A percentile compares a stretch with the other conserved stretches of the same genome.
phyloP scores from a whole-genome alignment of 1,140 invertebrate genomes.

The Geopemphigus sp. region DNA sequence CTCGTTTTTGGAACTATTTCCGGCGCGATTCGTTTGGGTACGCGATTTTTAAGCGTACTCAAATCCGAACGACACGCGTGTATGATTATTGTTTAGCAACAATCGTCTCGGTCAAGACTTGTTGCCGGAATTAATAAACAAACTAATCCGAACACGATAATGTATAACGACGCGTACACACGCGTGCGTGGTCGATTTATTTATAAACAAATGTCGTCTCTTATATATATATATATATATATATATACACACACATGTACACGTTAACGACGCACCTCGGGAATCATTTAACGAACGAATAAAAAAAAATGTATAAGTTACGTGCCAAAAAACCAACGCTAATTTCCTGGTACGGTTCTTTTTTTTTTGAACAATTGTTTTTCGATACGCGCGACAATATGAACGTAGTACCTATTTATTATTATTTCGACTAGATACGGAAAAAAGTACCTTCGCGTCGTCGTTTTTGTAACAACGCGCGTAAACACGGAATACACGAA shows the following conservation, averaged over 20 bases:
- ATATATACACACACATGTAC: too few relatives aligned
- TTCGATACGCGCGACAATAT: background rate
- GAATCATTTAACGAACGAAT: background rate
- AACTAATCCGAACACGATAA: background rate
- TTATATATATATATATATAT: too few relatives aligned
- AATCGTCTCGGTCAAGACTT: background rate
- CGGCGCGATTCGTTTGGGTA: too few relatives aligned
- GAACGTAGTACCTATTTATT: too few relatives aligned
- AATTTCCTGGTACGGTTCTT: background rate
- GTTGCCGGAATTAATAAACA: constrained; percentile 32
- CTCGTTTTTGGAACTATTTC: too few relatives aligned
- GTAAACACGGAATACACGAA: too few relatives aligned
- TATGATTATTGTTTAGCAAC: background rate
- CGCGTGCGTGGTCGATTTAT: background rate
- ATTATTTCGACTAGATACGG: too few relatives aligned
- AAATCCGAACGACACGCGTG: too few relatives aligned
- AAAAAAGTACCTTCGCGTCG: too few relatives aligned
- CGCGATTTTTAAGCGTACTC: too few relatives aligned
- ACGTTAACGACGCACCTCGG: too few relatives aligned
- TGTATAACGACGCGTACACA: background rate
- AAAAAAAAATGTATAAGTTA: background rate
- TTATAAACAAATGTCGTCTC: constrained; percentile 23
- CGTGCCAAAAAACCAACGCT: constrained; percentile 10
- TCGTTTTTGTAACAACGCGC: too few relatives aligned
- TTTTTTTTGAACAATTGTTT: background rate